These are phyloP conservation scores for Nannoperca australis DNA, from an alignment of 2,797 vertebrate species.

Conservation along the genomic window DNA sequence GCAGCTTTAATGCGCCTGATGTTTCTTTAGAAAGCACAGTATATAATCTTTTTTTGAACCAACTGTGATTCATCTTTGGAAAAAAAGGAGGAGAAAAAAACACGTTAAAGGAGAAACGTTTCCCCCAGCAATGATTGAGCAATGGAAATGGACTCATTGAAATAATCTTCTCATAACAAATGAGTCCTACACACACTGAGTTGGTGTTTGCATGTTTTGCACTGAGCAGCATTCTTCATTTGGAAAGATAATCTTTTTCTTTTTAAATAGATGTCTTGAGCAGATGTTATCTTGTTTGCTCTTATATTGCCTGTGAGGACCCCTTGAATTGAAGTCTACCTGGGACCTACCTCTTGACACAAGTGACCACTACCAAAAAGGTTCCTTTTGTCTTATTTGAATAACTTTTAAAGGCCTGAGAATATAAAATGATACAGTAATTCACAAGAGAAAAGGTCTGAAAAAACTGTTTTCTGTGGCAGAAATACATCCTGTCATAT, in stretches of 20 bases:
- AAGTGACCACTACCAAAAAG: neutral
- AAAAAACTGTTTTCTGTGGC: neutral
- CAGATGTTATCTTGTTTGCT: neutral
- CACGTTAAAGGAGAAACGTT: slow-evolving; percentile 57
- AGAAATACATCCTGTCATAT: neutral
- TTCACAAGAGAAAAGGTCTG: neutral
- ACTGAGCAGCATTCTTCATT: slow-evolving; percentile 2
- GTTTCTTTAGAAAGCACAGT: slow-evolving; percentile 85
- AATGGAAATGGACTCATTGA: slow-evolving; percentile 48
- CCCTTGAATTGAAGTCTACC: neutral
- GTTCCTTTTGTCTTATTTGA: neutral
- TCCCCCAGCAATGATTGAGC: slow-evolving; percentile 55
- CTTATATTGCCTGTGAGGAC: neutral
- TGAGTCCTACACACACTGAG: slow-evolving; percentile 11
- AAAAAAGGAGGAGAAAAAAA: slow-evolving; percentile 50
- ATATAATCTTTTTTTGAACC: slow-evolving; percentile 83
- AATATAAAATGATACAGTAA: neutral
- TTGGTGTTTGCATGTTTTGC: slow-evolving; percentile 19
- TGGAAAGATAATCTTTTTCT: neutral
- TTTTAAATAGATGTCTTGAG: slow-evolving; percentile 12
- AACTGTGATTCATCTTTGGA: slow-evolving; percentile 77
- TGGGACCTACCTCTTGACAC: too few relatives aligned
- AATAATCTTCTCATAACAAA: slow-evolving; percentile 40
- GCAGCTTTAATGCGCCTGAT: slow-evolving; percentile 85
- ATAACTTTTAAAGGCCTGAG: neutral